These are phyloP conservation scores for Notamacropus eugenii DNA, from an alignment of 2,797 vertebrate species.

Conservation along the genomic window DNA sequence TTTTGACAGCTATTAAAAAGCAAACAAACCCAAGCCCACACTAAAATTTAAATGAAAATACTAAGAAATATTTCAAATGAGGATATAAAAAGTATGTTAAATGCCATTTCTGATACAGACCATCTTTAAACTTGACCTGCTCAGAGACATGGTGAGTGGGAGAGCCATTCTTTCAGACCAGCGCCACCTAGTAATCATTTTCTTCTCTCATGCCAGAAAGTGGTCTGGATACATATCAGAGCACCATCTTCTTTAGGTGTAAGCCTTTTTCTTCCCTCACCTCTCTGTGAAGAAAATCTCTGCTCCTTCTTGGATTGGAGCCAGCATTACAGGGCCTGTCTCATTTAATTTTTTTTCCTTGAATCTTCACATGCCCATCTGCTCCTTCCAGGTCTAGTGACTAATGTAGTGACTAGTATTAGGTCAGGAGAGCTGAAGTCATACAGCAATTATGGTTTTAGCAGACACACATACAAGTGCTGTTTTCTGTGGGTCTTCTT, in stretches of 20 bases:
- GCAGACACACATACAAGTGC: slow-evolving; percentile 55
- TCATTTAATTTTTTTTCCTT: slow-evolving; percentile 1
- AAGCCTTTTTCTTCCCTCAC: neutral
- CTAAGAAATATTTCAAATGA: neutral
- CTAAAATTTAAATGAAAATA: neutral
- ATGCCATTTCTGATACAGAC: neutral
- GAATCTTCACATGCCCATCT: slow-evolving; percentile 67
- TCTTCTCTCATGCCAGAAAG: neutral
- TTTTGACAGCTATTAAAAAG: neutral
- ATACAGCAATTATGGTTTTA: slow-evolving; percentile 77
- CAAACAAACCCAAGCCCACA: neutral
- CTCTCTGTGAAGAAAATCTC: neutral
- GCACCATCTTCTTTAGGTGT: neutral
- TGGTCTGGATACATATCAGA: neutral
- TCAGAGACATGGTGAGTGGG: neutral
- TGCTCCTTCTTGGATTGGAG: slow-evolving; percentile 28
- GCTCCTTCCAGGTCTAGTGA: slow-evolving; percentile 74
- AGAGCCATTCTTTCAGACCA: neutral
- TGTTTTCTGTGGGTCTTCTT: slow-evolving; percentile 65
- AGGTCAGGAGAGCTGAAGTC: slow-evolving; percentile 84
- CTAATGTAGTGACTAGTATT: slow-evolving; percentile 77
- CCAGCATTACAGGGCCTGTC: neutral
- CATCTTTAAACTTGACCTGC: neutral
- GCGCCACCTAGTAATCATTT: neutral
- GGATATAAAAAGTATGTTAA: neutral